Conservation (phyloP, 1,140 invertebrate genomes). For the Microplitis demolitor region DNA sequence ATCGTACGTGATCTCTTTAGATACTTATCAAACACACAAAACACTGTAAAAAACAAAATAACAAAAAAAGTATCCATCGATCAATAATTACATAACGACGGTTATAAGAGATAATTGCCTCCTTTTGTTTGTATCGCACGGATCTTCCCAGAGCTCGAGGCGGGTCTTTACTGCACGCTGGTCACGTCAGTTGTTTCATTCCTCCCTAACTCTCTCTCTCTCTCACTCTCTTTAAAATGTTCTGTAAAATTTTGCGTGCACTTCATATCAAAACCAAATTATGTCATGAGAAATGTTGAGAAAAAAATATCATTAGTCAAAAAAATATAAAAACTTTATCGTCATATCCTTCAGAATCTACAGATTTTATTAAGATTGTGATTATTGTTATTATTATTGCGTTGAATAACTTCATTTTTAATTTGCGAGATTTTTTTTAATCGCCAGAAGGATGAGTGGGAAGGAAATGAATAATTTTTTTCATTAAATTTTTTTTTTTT, state of each 20-base stretch:
- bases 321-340: not conserved
- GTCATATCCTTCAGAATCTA: not conserved
- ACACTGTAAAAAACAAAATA: not conserved
- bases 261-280: not conserved
- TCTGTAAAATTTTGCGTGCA: slow-evolving; percentile 2
- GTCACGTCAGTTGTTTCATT: slow-evolving; percentile 22
- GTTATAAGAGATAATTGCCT: slow-evolving; percentile 5
- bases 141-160: slow-evolving; percentile 11
- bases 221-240: too few relatives aligned
- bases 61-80: slow-evolving; percentile 4
- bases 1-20: not conserved
- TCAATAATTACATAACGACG: slow-evolving; percentile 21
- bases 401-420: too few relatives aligned
- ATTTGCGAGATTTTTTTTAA: too few relatives aligned
- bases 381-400: not conserved
- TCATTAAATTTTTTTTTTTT: not conserved
- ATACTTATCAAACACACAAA: not conserved
- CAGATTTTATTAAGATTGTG: not conserved
- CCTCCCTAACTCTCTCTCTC: too few relatives aligned
- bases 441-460: too few relatives aligned
- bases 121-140: slow-evolving; percentile 3
- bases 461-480: not conserved
- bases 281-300: slow-evolving; percentile 4
- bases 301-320: not conserved
- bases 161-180: slow-evolving; percentile 20